These are phyloP conservation scores for Lindbergichthys nudifrons DNA, from an alignment of 2,797 vertebrate species.

Conservation along the genomic window DNA sequence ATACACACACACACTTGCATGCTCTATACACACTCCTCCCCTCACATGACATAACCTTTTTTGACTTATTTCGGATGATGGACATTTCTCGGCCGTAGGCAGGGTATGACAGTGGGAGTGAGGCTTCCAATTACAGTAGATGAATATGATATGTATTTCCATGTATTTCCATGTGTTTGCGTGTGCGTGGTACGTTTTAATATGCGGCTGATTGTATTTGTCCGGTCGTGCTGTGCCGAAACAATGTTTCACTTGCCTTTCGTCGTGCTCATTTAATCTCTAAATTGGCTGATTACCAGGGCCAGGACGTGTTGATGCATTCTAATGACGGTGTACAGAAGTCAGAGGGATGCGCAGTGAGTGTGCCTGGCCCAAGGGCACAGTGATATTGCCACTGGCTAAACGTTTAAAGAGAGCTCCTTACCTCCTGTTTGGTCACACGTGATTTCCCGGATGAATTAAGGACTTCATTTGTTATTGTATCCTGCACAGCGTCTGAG, in stretches of 20 bases:
- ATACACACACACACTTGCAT: slow-evolving; percentile 47
- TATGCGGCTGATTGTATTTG: slow-evolving; percentile 62
- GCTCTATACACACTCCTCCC: background rate
- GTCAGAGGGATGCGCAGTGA: background rate
- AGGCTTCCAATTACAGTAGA: slow-evolving; percentile 34
- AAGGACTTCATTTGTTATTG: background rate
- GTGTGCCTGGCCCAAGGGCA: slow-evolving; percentile 53
- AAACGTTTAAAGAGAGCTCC: slow-evolving; percentile 26
- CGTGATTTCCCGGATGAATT: slow-evolving; percentile 3
- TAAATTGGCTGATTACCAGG: slow-evolving; percentile 57
- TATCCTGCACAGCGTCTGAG: background rate
- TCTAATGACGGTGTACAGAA: slow-evolving; percentile 27
- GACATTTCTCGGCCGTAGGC: slow-evolving; percentile 6
- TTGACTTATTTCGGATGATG: slow-evolving; percentile 24
- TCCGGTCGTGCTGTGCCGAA: slow-evolving; percentile 47
- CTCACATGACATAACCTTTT: background rate
- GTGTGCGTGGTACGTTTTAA: slow-evolving; percentile 8
- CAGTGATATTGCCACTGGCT: slow-evolving; percentile 20
- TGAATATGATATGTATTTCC: background rate
- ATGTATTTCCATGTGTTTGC: background rate
- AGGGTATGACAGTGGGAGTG: slow-evolving; percentile 25
- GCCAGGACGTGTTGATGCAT: slow-evolving; percentile 36
- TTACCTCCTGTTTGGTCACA: background rate
- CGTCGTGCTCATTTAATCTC: slow-evolving; percentile 49
- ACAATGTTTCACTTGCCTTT: slow-evolving; percentile 54